These are phyloP conservation scores for Tetanocera ferruginea DNA, from an alignment of 2,888 invertebrate genomes.

Conservation along the genomic window DNA sequence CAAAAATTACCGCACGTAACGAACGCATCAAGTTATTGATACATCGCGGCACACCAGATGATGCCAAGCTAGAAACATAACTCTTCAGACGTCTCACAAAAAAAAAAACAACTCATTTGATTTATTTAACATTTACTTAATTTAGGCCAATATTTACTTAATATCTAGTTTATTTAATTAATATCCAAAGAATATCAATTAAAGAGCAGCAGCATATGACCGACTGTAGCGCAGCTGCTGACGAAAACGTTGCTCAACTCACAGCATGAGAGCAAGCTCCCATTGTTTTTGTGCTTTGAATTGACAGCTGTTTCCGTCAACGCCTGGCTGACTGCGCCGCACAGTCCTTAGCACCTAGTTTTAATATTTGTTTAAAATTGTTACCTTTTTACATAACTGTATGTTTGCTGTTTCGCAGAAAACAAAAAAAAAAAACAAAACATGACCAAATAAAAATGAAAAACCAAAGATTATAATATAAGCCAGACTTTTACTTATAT, in stretches of 20 bases:
- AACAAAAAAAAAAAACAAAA: no score
- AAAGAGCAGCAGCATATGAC: neutral
- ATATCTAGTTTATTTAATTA: slow-evolving; percentile 29
- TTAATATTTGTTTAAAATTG: slow-evolving; percentile 5
- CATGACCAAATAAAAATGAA: slow-evolving; percentile 34
- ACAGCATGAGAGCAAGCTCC: neutral
- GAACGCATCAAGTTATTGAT: slow-evolving; percentile 90
- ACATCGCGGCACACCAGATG: slow-evolving; percentile 89
- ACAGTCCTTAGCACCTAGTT: neutral
- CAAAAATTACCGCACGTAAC: slow-evolving; percentile 87
- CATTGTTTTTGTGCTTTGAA: neutral
- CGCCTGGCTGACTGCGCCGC: neutral
- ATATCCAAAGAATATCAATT: slow-evolving; percentile 22
- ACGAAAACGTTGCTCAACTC: neutral
- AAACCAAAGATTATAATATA: slow-evolving; percentile 39
- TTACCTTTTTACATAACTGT: neutral
- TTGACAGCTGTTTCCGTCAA: neutral
- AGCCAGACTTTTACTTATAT: slow-evolving; percentile 20
- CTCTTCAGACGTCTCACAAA: slow-evolving; percentile 51
- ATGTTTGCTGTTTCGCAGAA: neutral
- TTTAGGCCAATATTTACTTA: slow-evolving; percentile 26
- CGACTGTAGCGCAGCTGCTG: neutral
- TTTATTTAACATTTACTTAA: slow-evolving; percentile 17
- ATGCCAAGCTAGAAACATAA: slow-evolving; percentile 79
- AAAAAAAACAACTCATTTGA: slow-evolving; percentile 9